Conservation (phyloP, 2,113 vertebrate species). For the Aldabrachelys gigantea region DNA sequence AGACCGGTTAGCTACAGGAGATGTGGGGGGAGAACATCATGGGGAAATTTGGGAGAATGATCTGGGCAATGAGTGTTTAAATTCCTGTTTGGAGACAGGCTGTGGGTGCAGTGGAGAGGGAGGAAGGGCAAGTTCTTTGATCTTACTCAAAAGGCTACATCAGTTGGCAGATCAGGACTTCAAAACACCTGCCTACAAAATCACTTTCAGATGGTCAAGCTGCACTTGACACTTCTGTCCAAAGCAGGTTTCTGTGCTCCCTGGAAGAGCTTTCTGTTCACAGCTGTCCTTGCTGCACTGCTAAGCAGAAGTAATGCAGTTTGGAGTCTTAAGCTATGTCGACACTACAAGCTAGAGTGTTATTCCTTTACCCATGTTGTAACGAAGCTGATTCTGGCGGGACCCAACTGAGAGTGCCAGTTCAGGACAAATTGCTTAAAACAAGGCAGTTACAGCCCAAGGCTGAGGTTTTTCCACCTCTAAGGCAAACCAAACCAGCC, state of each 20-base stretch:
- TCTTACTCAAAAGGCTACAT: conserved; percentile 73
- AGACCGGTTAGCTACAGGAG: neutral
- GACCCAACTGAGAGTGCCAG: too few relatives aligned
- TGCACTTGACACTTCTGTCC: conserved; percentile 42
- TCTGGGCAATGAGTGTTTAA: neutral
- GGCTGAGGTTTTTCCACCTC: too few relatives aligned
- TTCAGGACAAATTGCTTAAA: too few relatives aligned
- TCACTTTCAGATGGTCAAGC: conserved; percentile 67
- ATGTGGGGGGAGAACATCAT: neutral
- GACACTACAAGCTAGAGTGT: neutral
- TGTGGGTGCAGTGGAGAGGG: neutral
- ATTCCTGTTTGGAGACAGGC: neutral
- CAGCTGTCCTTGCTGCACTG: neutral
- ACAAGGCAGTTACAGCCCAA: too few relatives aligned
- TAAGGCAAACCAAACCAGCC: too few relatives aligned
- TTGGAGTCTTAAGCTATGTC: neutral
- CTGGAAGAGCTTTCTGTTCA: neutral
- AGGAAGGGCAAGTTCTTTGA: neutral
- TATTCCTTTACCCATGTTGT: too few relatives aligned
- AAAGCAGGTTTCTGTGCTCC: neutral
- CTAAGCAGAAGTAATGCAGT: neutral
- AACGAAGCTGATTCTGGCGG: too few relatives aligned
- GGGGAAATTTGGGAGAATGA: neutral
- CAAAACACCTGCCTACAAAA: conserved; percentile 77
- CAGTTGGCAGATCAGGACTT: conserved; percentile 78